Evolutionary conservation across 2,888 invertebrate genomes (phyloP), one percentile per base, ranked within the genome.

Genomic region (Eretmocerus hayati): DNA sequence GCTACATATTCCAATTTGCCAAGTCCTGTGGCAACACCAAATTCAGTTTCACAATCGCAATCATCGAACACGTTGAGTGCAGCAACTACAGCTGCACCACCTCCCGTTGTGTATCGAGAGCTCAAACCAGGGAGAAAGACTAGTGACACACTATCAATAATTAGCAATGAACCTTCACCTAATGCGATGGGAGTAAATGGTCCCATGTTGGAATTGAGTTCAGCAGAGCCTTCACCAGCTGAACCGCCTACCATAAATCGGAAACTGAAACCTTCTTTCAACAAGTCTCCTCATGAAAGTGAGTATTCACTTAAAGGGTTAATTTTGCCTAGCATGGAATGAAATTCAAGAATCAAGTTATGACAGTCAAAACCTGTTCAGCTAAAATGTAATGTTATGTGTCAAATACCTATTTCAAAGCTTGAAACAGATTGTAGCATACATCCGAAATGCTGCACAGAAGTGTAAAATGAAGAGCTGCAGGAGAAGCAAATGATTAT

Each of bases 231-330:
- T 56, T 68, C 64, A 46, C 52, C 49, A 1, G 67, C 71, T 11
- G 66, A 81, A 50, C 86, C 90, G 32, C 90, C 90, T 9, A 81
- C 80, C 23, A 89, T 92, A 18, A 85, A 91, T 67, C 78, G 91
- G 38, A 85, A 83, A 35, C 73, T 90, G 30, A 54, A 54, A 35
- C 54, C 54, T 16, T 15, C 48, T 1, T 23, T 48, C 5, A 48
- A 22, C 18, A 54, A 46, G 9, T 2, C 40, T 1, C 21, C 38
- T 5, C 40, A 44, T 19, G 50, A 53, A 42, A 55, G 59, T 26
- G n/a, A n/a, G n/a, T n/a, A n/a, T n/a, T n/a, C n/a, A n/a, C n/a
- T n/a, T n/a, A n/a, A n/a, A n/a, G n/a, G n/a, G n/a, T n/a, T n/a
- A n/a, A n/a, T n/a, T n/a, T n/a, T n/a, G n/a, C n/a, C n/a, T n/a